These are phyloP conservation scores for Phanerotoma sp. DNA, from an alignment of 2,888 invertebrate species.

Conservation along the genomic window DNA sequence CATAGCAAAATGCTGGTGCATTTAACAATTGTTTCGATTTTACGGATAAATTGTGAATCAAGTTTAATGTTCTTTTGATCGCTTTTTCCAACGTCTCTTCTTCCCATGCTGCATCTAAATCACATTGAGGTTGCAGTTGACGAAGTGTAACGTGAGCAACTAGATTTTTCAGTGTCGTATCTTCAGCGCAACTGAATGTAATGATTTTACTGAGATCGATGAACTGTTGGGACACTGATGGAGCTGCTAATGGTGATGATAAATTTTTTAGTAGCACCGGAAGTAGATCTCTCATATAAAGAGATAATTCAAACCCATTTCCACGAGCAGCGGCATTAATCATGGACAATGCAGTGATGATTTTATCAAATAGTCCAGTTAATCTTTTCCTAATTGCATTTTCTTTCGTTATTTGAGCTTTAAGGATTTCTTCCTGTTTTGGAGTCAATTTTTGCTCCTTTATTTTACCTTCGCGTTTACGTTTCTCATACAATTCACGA, in stretches of 20 bases:
- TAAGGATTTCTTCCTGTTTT: constrained; percentile 91
- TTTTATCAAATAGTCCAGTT: constrained; percentile 56
- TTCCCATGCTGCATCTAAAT: constrained; percentile 76
- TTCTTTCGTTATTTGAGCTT: constrained; percentile 84
- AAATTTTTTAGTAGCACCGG: constrained; percentile 66
- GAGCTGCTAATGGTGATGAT: constrained; percentile 77
- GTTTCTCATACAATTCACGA: constrained; percentile 91
- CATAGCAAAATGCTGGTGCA: constrained; percentile 80
- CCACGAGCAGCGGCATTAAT: constrained; percentile 60
- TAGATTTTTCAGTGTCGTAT: constrained; percentile 61
- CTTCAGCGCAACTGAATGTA: constrained; percentile 53
- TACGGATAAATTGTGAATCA: constrained; percentile 62
- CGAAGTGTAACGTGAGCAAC: constrained; percentile 75
- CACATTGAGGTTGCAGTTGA: constrained; percentile 75
- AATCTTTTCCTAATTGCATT: constrained; percentile 72
- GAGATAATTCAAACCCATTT: constrained; percentile 59
- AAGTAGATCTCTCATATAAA: constrained; percentile 63
- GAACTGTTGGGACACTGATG: constrained; percentile 65
- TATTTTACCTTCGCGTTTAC: constrained; percentile 74
- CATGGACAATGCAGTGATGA: constrained; percentile 57
- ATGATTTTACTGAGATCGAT: constrained; percentile 64
- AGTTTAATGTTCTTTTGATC: constrained; percentile 66
- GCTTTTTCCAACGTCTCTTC: constrained; percentile 67
- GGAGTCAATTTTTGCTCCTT: constrained; percentile 74
- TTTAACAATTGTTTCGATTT: constrained; percentile 59